Conservation (phyloP, 1,140 invertebrate species). For the Leptopilina boulardi region DNA sequence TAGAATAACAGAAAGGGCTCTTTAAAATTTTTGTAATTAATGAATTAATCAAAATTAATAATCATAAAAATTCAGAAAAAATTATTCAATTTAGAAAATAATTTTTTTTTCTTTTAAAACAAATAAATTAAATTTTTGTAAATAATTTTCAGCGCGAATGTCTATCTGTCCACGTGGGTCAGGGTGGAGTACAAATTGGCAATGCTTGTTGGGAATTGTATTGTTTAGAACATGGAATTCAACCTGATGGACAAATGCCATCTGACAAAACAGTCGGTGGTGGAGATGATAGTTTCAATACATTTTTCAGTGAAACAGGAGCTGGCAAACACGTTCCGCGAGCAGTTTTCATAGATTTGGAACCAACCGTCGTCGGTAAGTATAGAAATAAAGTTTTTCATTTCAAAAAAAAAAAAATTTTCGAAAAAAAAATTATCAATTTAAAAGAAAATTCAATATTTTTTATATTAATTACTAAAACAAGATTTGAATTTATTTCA, state of each 20-base stretch:
- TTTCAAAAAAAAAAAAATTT: background rate
- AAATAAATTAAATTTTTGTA: background rate
- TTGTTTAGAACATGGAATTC: slow-evolving; percentile 90
- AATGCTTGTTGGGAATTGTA: slow-evolving; percentile 90
- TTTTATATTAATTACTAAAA: background rate
- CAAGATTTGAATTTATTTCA: no score
- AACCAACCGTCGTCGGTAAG: slow-evolving; percentile 81
- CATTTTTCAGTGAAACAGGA: slow-evolving; percentile 59
- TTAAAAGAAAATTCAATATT: background rate
- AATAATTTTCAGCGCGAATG: slow-evolving; percentile 79
- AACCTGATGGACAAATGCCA: slow-evolving; percentile 80
- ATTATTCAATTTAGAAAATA: no score
- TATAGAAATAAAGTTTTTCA: background rate
- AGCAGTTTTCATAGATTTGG: slow-evolving; percentile 82
- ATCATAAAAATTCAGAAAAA: no score
- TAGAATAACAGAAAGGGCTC: no score
- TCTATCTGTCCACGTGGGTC: slow-evolving; percentile 82
- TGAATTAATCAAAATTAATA: no score
- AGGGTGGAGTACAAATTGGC: slow-evolving; percentile 84
- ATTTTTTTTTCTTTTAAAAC: no score
- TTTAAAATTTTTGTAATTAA: no score
- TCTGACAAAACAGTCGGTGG: slow-evolving; percentile 59
- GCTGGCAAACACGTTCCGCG: slow-evolving; percentile 78
- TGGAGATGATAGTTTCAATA: slow-evolving; percentile 64
- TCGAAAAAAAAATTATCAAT: no score